Conservation (phyloP, 2,888 invertebrate species). For the Drosophila barbarae region DNA sequence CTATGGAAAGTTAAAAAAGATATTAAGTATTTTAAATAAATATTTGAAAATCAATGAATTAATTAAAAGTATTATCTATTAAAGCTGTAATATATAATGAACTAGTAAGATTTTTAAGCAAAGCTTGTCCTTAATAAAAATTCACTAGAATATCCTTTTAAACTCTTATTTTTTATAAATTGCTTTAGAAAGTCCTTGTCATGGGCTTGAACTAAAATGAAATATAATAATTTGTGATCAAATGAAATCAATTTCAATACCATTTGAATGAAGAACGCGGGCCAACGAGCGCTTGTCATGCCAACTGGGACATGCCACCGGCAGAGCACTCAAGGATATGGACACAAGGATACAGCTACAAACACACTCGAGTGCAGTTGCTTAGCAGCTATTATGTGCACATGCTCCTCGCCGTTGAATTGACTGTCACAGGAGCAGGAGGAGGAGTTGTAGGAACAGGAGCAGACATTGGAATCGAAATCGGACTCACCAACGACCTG, state of each 20-base stretch:
- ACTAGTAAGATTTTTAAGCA: neutral
- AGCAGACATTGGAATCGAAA: constrained; percentile 8
- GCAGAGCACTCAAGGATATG: constrained; percentile 56
- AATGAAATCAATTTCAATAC: constrained; percentile 72
- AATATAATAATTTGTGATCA: constrained; percentile 69
- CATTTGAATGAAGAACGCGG: constrained; percentile 67
- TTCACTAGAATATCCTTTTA: neutral
- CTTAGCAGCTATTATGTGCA: constrained; percentile 75
- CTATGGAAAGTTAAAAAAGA: neutral
- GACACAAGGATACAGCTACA: constrained; percentile 17
- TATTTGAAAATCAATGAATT: neutral
- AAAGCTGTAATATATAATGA: neutral
- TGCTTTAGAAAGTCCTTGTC: neutral
- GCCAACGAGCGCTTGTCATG: constrained; percentile 44
- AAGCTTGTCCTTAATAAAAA: too few species aligned
- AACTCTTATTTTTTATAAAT: neutral
- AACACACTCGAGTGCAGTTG: constrained; percentile 48
- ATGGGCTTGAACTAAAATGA: constrained; percentile 28
- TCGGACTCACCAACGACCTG: constrained; percentile 26
- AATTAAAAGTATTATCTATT: too few species aligned
- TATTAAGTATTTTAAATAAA: neutral
- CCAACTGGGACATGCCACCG: constrained; percentile 66
- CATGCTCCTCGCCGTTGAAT: constrained; percentile 56
- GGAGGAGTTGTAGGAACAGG: neutral
- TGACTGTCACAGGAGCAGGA: constrained; percentile 33